phyloP scores from a whole-genome alignment of 2,888 invertebrate species.

The Muscina levida region DNA sequence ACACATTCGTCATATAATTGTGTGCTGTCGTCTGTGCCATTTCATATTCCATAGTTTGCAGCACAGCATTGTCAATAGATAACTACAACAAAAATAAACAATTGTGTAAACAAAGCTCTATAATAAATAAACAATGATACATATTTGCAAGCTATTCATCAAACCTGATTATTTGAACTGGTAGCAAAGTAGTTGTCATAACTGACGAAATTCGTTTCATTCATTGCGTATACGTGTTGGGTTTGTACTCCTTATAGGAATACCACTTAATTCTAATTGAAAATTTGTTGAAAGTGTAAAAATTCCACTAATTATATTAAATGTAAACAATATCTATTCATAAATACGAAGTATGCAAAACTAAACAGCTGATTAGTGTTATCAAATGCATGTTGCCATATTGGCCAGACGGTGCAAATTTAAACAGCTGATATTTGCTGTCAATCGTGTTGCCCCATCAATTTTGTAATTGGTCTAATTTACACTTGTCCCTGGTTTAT shows the following conservation, averaged over 20 bases:
- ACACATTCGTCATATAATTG: slow-evolving; percentile 49
- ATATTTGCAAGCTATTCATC: slow-evolving; percentile 8
- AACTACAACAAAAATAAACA: slow-evolving; percentile 7
- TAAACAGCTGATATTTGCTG: slow-evolving; percentile 50
- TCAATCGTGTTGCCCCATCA: slow-evolving; percentile 16
- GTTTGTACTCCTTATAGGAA: slow-evolving; percentile 11
- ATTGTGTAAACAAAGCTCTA: not conserved
- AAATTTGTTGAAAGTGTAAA: slow-evolving; percentile 2
- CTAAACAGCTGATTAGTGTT: no score
- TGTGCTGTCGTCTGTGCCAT: not conserved
- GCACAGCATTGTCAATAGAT: slow-evolving; percentile 29
- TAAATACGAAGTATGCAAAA: no score
- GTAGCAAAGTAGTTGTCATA: slow-evolving; percentile 73
- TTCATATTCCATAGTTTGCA: slow-evolving; percentile 50
- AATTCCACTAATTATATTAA: not conserved
- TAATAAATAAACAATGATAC: not conserved
- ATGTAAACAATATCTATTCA: slow-evolving; percentile 41
- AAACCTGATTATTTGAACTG: slow-evolving; percentile 71
- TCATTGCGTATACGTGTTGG: slow-evolving; percentile 70
- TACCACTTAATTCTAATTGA: slow-evolving; percentile 4
- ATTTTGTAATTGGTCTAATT: no score
- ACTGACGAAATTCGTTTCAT: slow-evolving; percentile 72
- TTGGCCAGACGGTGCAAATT: not conserved
- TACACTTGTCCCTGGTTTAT: no score
- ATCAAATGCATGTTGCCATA: no score